These are phyloP conservation scores for Erinaceus europaeus DNA, from an alignment of 2,113 vertebrate species.

Conservation along the genomic window DNA sequence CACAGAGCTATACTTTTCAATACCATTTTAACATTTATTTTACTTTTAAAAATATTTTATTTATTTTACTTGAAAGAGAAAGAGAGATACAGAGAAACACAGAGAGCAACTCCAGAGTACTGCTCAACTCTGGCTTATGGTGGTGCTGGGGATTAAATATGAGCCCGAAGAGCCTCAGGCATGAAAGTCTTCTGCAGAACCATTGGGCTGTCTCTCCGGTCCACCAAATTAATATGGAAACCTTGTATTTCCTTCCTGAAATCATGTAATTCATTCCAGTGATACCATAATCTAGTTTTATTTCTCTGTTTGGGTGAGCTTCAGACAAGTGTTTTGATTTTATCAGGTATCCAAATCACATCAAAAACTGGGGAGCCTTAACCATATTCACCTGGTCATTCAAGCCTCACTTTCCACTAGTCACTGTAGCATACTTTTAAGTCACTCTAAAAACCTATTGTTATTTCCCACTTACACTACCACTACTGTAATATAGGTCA, in stretches of 20 bases:
- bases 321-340: neutral
- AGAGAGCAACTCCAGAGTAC: too few species aligned
- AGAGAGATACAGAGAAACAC: too few species aligned
- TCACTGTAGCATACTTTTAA: neutral
- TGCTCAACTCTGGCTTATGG: too few species aligned
- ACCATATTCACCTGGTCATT: conserved; percentile 1
- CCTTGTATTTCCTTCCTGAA: neutral
- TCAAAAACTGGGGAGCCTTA: neutral
- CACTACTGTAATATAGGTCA: neutral
- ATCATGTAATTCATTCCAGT: neutral
- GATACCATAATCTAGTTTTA: neutral
- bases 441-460: neutral
- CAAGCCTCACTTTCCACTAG: neutral
- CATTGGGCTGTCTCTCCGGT: too few species aligned
- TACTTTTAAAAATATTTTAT: too few species aligned
- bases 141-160: too few species aligned
- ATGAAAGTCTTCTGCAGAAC: too few species aligned
- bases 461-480: neutral
- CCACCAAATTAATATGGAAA: neutral
- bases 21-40: neutral
- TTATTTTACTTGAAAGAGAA: too few species aligned
- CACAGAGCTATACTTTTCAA: neutral
- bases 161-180: too few species aligned
- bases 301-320: neutral
- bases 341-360: neutral